Evolutionary conservation across 2,113 vertebrate genomes (phyloP).

Genomic region (Sorex fumeus): DNA sequence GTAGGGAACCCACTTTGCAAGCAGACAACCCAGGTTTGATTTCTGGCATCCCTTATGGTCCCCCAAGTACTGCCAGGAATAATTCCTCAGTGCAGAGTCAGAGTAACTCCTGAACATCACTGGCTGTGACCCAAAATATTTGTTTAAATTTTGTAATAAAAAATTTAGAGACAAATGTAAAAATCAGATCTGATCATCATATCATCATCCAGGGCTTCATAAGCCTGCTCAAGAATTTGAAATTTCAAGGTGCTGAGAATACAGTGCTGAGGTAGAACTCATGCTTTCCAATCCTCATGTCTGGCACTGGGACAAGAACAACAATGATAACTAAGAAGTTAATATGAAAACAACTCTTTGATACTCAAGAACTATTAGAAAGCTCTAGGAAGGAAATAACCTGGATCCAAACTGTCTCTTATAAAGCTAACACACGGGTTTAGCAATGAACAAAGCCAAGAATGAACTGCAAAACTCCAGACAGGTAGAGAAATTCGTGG

Average conservation of each 20-base stretch:
- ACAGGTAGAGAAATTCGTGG: background rate
- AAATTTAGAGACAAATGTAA: constrained; percentile 16
- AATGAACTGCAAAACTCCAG: constrained; percentile 38
- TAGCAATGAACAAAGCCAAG: background rate
- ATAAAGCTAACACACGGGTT: constrained; percentile 9
- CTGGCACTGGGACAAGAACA: no score
- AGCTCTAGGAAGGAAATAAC: background rate
- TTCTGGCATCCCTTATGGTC: no score
- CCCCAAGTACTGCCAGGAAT: no score
- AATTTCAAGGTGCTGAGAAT: no score
- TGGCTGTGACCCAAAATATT: no score
- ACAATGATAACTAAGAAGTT: background rate
- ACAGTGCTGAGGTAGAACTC: no score
- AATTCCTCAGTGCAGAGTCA: no score
- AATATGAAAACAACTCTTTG: constrained; percentile 25
- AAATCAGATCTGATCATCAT: background rate
- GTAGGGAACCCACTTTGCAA: no score
- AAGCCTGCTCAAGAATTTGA: constrained; percentile 16
- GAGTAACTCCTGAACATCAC: no score
- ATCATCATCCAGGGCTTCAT: constrained; percentile 15
- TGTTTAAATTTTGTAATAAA: no score
- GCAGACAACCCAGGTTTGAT: no score
- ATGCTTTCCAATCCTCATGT: no score
- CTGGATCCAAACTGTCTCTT: background rate
- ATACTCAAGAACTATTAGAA: background rate